Evolutionary conservation across 2,113 vertebrate genomes (phyloP), one percentile per base, ranked within the genome.

Genomic region (Rafetus swinhoei): DNA sequence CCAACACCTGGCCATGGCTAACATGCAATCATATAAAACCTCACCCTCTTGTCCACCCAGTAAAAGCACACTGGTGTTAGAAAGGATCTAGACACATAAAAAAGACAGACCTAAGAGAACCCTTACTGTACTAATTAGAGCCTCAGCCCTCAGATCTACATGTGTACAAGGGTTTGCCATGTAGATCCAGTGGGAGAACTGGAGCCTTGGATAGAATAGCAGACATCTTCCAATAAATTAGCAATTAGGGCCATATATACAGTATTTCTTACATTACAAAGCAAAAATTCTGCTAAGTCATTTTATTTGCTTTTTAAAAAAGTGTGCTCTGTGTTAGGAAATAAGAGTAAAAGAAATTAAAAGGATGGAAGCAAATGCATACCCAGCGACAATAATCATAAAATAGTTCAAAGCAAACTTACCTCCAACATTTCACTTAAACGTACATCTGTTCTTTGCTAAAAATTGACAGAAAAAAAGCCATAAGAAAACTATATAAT

Each of bases 371-470:
- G 81, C 74, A 94, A 90, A 94, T 24, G 7, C 1, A 89, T 22
- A 83, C 35, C 53, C 83, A 69, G 91, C 82, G 62, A 89, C 45
- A 74, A 90, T 50, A 90, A 65, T 72, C 93, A 94, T 89, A 87
- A 82, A 86, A 59, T 21, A 90, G 39, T 16, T 69, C 60, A 10
- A 69, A 15, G 52, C 82, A 80, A 79, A 93, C 98, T 97, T 98
- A 99, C 99, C 99, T 99, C 99, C 22, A 99, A 97, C 99, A 99
- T 99, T 97, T 99, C 99, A 94, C 99, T 99, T 96, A 99, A 98
- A 88, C 99, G 98, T 8, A 99, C 99, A 96, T 99, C 99, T 65
- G 99, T 99, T 97, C 99, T 99, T 99, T 99, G 99, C 99, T 99
- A 85, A 92, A 96, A 93, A 97, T 16, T 59, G 86, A 65, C 54